Evolutionary conservation across 2,113 vertebrate species (phyloP).

Genomic region (Lanius ludovicianus): DNA sequence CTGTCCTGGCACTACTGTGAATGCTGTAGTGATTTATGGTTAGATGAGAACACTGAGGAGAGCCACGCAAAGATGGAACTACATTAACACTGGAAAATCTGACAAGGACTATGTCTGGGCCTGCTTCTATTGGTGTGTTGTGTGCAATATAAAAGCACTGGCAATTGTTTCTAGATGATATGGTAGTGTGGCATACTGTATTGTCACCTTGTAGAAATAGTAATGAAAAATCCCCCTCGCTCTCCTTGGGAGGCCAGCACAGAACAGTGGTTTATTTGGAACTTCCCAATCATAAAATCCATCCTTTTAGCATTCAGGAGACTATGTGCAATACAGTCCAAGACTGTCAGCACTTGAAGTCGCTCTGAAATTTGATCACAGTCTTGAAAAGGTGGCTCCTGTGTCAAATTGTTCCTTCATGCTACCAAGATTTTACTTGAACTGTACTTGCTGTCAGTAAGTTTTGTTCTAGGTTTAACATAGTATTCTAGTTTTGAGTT

Average conservation of each 20-base stretch:
- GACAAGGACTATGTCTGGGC: background rate
- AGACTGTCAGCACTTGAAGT: background rate
- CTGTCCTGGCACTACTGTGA: background rate
- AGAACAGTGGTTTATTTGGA: background rate
- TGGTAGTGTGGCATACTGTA: background rate
- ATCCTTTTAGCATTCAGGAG: background rate
- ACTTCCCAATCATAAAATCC: background rate
- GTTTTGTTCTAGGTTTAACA: background rate
- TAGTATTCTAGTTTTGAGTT: background rate
- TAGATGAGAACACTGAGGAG: background rate
- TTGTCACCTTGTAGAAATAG: background rate
- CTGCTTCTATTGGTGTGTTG: background rate
- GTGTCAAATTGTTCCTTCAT: background rate
- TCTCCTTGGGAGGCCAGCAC: background rate
- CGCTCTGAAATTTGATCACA: background rate
- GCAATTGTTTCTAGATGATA: background rate
- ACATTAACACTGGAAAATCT: background rate
- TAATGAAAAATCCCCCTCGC: background rate
- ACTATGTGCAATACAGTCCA: background rate
- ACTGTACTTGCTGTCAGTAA: background rate
- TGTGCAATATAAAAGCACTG: background rate
- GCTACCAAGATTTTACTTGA: background rate
- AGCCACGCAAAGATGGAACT: background rate
- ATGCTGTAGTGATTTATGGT: background rate
- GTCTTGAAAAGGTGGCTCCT: background rate